Percentiles rank a stretch among this genome's conserved stretches.
Conservation (phyloP, 2,888 invertebrate species). For the Drosophila diplacantha region DNA sequence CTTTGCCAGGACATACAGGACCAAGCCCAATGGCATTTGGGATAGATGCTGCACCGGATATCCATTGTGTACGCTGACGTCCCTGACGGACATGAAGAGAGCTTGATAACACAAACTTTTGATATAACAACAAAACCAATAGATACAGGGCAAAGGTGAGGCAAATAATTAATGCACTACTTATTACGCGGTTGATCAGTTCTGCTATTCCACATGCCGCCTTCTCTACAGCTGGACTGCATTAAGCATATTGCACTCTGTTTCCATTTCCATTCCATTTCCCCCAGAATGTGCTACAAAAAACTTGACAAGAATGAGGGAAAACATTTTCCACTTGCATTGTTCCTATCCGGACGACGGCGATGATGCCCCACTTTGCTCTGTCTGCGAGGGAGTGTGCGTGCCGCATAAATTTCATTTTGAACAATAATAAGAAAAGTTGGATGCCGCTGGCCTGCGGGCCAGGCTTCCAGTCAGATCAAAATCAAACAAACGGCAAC, state of each 20-base stretch:
- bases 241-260: slow-evolving; percentile 17
- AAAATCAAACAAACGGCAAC: slow-evolving; percentile 37
- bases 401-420: slow-evolving; percentile 53
- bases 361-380: slow-evolving; percentile 57
- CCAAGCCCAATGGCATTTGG: slow-evolving; percentile 31
- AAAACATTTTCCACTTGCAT: slow-evolving; percentile 47
- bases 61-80: slow-evolving; percentile 19
- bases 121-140: slow-evolving; percentile 3
- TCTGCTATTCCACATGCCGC: not conserved
- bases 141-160: slow-evolving; percentile 20
- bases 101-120: slow-evolving; percentile 7
- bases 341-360: slow-evolving; percentile 43
- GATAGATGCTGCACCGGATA: slow-evolving; percentile 27
- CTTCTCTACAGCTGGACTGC: not conserved
- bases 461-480: slow-evolving; percentile 49
- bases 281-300: slow-evolving; percentile 8
- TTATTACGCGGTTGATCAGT: slow-evolving; percentile 2
- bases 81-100: slow-evolving; percentile 14
- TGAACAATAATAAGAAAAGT: slow-evolving; percentile 66
- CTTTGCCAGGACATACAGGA: slow-evolving; percentile 14
- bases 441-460: slow-evolving; percentile 61
- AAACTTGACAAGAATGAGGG: slow-evolving; percentile 21
- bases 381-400: slow-evolving; percentile 21
- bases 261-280: slow-evolving; percentile 13
- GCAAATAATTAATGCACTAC: slow-evolving; percentile 11